Evolutionary conservation across 2,888 invertebrate species (phyloP).

Genomic region (Platycnemis pennipes): DNA sequence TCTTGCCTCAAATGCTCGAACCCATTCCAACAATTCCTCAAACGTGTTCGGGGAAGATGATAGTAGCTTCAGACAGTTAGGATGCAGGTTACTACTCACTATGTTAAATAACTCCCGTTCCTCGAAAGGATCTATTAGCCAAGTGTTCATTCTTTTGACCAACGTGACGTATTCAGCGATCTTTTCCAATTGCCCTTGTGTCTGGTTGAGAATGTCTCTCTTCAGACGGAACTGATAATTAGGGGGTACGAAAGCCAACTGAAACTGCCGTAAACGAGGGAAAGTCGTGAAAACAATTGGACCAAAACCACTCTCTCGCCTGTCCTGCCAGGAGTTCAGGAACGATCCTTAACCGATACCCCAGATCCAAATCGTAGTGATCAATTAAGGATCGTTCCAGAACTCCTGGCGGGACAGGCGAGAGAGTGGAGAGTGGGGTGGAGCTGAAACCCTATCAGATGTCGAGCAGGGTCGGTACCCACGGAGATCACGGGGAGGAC

Average conservation of each 20-base stretch:
- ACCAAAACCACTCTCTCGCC: conserved; percentile 14
- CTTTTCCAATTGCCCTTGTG: background rate
- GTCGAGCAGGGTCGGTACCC: too few relatives aligned
- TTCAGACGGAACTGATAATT: too few relatives aligned
- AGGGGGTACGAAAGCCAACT: background rate
- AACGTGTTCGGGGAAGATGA: background rate
- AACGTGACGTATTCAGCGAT: background rate
- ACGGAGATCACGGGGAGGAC: too few relatives aligned
- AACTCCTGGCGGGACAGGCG: too few relatives aligned
- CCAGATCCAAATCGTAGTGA: background rate
- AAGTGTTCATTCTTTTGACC: background rate
- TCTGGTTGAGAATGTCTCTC: too few relatives aligned
- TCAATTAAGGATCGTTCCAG: too few relatives aligned
- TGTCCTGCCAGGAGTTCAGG: background rate
- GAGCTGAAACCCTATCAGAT: too few relatives aligned
- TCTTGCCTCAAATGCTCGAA: background rate
- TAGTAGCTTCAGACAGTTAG: background rate
- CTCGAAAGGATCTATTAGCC: background rate
- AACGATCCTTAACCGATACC: background rate
- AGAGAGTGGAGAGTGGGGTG: too few relatives aligned
- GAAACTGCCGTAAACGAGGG: background rate
- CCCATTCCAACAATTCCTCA: conserved; percentile 1
- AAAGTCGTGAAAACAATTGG: background rate
- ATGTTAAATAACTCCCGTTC: background rate
- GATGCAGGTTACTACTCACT: too few relatives aligned